Base-by-base conservation (phyloP, 1,140 invertebrate species). In the Octopus sinensis region DNA sequence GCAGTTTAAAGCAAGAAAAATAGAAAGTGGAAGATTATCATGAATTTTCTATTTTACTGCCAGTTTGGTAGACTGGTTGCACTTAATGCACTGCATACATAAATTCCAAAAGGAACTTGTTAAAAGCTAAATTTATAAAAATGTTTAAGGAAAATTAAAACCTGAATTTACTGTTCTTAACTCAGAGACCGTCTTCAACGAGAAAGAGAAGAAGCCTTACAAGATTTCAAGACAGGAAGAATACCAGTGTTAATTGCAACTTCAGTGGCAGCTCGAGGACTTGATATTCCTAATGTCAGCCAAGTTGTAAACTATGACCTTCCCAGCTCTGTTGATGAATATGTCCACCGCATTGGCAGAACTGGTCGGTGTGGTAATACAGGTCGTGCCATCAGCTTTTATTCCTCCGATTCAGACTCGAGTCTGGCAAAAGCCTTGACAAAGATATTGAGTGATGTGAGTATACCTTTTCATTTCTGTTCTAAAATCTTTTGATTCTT, bases 301-400 rank as follows among this genome's bases (percentile, higher is more conserved):
- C 95, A 96, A 86, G 97, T 98, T 0, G 94, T 99, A 6, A 98
- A 98, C 89, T 98, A 94, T 87, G 97, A 98, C 89, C 87, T 98
- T 83, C 97, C 97, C 0, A 79, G 83, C 7, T 92, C 92, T 52
- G 95, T 98, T 82, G 96, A 97, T 83, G 96, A 97, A 82, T 99
- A 99, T 88, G 96, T 98, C 6, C 97, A 99, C 91, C 92, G 97
- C 76, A 98, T 98, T 87, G 97, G 97, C 2, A 92, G 97, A 86
- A 99, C 97, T 23, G 97, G 97, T 4, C 93, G 97, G 71, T 95
- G 98, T 43, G 97, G 97, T 0, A 97, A 98, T 90, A 90, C 94
- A 71, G 97, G 97, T 6, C 94, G 93, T 86, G 96, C 97, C 0
- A 96, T 95, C 0, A 96, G 95, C 9, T 98, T 98, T 90, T 98